phyloP scores from a whole-genome alignment of 2,797 vertebrate genomes.

The Varecia variegata region DNA sequence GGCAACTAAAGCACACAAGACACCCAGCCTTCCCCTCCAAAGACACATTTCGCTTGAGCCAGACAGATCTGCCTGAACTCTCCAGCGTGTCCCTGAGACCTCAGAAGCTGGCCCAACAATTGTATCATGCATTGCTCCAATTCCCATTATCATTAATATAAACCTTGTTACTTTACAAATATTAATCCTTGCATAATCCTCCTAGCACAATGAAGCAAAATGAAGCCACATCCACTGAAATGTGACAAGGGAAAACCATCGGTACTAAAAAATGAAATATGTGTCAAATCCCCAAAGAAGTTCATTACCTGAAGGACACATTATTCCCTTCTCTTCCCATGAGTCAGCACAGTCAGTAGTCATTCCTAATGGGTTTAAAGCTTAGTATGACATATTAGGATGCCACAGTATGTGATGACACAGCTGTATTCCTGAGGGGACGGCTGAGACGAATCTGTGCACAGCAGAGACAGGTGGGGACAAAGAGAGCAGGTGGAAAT shows the following conservation, averaged over 20 bases:
- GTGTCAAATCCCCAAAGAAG: conserved; percentile 80
- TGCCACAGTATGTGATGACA: conserved; percentile 93
- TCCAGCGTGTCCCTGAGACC: not conserved
- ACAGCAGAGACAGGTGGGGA: conserved; percentile 80
- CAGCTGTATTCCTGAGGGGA: conserved; percentile 95
- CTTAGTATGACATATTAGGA: conserved; percentile 96
- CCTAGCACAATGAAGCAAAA: not conserved
- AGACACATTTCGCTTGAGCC: not conserved
- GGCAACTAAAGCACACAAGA: not conserved
- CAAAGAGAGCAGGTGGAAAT: conserved; percentile 79
- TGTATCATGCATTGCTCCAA: not conserved
- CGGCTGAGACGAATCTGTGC: conserved; percentile 90
- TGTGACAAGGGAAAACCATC: conserved; percentile 45
- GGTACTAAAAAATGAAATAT: conserved; percentile 60
- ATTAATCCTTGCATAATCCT: conserved; percentile 14
- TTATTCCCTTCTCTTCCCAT: conserved; percentile 90
- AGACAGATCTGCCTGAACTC: not conserved
- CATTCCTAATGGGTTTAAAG: conserved; percentile 97
- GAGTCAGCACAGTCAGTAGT: conserved; percentile 95
- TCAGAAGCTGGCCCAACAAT: not conserved
- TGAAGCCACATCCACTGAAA: conserved; percentile 5
- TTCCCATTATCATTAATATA: not conserved
- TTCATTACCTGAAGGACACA: conserved; percentile 96
- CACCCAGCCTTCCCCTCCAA: not conserved
- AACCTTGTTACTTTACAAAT: not conserved